Evolutionary conservation across 2,888 invertebrate genomes (phyloP), one percentile per base, ranked within the genome.

Genomic region (Stenodema calcarata): DNA sequence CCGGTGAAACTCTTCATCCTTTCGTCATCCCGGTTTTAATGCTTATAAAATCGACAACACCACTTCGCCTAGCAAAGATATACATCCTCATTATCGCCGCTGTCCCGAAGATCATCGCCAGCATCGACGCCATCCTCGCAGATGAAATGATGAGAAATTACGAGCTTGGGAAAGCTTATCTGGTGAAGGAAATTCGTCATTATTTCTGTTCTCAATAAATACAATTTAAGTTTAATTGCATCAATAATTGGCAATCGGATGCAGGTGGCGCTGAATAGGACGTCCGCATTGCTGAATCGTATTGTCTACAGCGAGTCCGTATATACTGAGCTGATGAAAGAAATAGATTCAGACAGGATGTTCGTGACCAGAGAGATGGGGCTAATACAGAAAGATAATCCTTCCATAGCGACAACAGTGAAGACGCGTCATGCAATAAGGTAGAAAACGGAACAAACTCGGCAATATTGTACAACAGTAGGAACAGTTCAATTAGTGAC

Each of bases 371-470:
- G 47, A 42, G 86, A 78, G 42, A 41, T 86, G 27, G 86, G 86
- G 16, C 44, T 86, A 2, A 76, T 86, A 18, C 86, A 86, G 42
- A 76, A 78, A 12, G 78, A 86, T 23, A 86, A 86, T 23, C 86
- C 86, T 16, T 27, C 35, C 14, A 78, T 86, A 28, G 86, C 86
- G 18, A 86, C 54, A 12, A 86, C 86, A n/a, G 62, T 86, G 11
- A 86, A 86, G 30, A 86, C 86, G 14, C 76, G 78, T 14, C 86
- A 86, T 42, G 86, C 86, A 11, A 86, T 86, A 11, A 70, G 84
- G 84, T 75, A 18, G n/a, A n/a, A n/a, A n/a, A n/a, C n/a, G n/a
- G n/a, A n/a, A n/a, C n/a, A n/a, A n/a, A n/a, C n/a, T n/a, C n/a
- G n/a, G n/a, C n/a, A n/a, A n/a, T n/a, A n/a, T n/a, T n/a, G n/a